Conservation (phyloP, 2,113 vertebrate genomes). For the Cyprinodon brontotheroides region DNA sequence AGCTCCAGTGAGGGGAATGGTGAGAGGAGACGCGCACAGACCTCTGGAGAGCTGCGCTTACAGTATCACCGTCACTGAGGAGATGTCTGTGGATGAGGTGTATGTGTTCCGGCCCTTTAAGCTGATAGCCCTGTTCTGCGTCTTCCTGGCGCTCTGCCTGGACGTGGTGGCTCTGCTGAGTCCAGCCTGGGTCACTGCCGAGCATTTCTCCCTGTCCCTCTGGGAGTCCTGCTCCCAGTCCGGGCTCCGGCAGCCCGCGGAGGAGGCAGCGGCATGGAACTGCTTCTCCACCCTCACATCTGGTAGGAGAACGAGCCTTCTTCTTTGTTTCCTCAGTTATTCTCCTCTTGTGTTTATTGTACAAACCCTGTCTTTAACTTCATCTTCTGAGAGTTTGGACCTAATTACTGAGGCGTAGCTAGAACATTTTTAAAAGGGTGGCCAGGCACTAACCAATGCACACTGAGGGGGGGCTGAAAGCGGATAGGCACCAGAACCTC, state of each 20-base stretch:
- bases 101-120: constrained; percentile 82
- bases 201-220: constrained; percentile 81
- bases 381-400: not conserved
- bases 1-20: constrained; percentile 37
- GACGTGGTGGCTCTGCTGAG: constrained; percentile 82
- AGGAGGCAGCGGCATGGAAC: constrained; percentile 69
- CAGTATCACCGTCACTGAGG: constrained; percentile 25
- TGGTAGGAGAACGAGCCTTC: constrained; percentile 64
- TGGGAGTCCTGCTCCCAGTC: constrained; percentile 81
- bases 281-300: constrained; percentile 81
- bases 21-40: constrained; percentile 25
- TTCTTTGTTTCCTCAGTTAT: not conserved
- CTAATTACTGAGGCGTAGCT: not conserved
- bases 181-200: constrained; percentile 85
- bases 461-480: too few relatives aligned
- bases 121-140: constrained; percentile 82
- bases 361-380: not conserved
- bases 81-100: constrained; percentile 79
- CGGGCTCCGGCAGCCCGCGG: constrained; percentile 24
- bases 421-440: too few relatives aligned
- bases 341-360: not conserved
- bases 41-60: constrained; percentile 20
- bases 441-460: too few relatives aligned
- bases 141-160: constrained; percentile 80
- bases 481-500: too few relatives aligned